Conservation (phyloP, 2,113 vertebrate genomes). For the Onychostruthus taczanowskii region DNA sequence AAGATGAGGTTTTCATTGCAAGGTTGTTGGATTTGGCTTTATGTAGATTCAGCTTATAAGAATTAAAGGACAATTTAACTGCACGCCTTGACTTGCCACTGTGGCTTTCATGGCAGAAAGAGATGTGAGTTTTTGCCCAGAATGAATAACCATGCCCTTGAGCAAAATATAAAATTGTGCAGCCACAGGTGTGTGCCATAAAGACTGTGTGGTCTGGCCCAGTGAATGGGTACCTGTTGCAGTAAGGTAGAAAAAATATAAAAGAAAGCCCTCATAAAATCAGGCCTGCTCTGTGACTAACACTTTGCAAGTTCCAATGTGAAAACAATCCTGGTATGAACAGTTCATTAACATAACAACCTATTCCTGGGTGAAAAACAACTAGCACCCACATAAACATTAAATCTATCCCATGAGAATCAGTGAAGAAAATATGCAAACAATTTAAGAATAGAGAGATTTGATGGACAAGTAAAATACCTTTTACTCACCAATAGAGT, state of each 20-base stretch:
- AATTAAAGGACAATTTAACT: not conserved
- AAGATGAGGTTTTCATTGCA: not conserved
- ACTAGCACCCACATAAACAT: no score
- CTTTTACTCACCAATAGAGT: no score
- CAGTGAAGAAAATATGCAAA: no score
- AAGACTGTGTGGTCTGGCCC: fast-evolving
- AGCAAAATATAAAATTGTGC: not conserved
- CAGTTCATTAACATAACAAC: no score
- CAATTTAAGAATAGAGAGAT: no score
- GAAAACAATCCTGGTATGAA: no score
- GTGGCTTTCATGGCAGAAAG: not conserved
- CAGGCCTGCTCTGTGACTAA: no score
- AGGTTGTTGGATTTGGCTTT: not conserved
- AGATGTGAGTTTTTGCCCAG: not conserved
- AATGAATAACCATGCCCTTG: not conserved
- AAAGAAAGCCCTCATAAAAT: not conserved
- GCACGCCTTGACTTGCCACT: not conserved
- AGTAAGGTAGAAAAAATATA: not conserved
- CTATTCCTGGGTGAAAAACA: no score
- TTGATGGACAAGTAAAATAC: no score
- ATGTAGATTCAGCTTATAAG: not conserved
- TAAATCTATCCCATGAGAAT: no score
- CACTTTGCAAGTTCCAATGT: no score
- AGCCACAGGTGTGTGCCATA: not conserved
- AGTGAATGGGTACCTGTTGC: fast-evolving